Conservation (phyloP, 2,888 invertebrate species). For the Herminia tarsipennalis region DNA sequence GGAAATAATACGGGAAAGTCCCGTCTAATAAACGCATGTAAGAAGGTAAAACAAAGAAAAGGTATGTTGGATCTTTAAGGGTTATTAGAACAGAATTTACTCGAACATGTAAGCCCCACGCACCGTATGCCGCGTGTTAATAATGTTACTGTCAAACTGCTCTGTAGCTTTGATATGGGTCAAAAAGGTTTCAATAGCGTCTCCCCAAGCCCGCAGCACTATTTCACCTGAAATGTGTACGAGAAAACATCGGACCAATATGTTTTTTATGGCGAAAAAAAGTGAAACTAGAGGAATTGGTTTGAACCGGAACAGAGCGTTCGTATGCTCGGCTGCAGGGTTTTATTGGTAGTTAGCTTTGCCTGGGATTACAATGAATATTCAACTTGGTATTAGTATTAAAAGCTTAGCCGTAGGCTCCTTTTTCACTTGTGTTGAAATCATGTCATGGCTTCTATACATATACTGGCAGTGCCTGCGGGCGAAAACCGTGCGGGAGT, state of each 20-base stretch:
- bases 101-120: constrained; percentile 47
- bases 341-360: constrained; percentile 47
- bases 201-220: constrained; percentile 51
- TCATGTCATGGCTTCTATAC: too few species aligned
- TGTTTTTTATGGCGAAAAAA: constrained; percentile 56
- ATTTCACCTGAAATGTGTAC: constrained; percentile 59
- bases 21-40: constrained; percentile 26
- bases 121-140: constrained; percentile 68
- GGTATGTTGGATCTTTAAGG: constrained; percentile 58
- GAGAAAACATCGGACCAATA: constrained; percentile 57
- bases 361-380: constrained; percentile 23
- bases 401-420: neutral
- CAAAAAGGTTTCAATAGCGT: constrained; percentile 67
- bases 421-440: neutral
- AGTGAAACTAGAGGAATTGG: constrained; percentile 47
- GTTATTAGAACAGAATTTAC: constrained; percentile 59
- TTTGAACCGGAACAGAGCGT: constrained; percentile 44
- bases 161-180: constrained; percentile 70
- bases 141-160: constrained; percentile 76
- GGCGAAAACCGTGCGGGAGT: too few species aligned
- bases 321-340: constrained; percentile 32
- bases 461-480: neutral
- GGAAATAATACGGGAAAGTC: constrained; percentile 23
- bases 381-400: constrained; percentile 7
- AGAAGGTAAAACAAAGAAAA: constrained; percentile 50